These are phyloP conservation scores for Melinaea menophilus DNA, from an alignment of 2,888 invertebrate genomes.

Conservation along the genomic window DNA sequence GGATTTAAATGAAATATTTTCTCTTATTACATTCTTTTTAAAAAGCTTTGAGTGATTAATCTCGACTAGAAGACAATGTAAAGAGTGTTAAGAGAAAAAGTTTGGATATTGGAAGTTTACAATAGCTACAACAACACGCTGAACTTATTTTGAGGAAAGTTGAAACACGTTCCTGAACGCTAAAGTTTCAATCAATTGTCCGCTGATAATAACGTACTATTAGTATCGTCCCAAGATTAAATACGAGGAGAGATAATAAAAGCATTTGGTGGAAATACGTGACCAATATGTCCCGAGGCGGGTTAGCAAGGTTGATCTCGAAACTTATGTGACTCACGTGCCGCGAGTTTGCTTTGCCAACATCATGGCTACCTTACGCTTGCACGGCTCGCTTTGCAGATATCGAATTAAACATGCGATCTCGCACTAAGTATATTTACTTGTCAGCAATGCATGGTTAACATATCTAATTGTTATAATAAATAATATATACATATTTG, in stretches of 20 bases:
- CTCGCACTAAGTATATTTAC: slow-evolving; percentile 29
- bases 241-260: slow-evolving; percentile 65
- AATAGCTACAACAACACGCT: too few species aligned
- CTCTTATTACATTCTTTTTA: background rate
- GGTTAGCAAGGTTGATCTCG: slow-evolving; percentile 46
- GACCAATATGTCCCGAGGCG: slow-evolving; percentile 68
- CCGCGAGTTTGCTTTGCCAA: slow-evolving; percentile 67
- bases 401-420: slow-evolving; percentile 59
- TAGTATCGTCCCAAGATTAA: slow-evolving; percentile 57
- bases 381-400: slow-evolving; percentile 47
- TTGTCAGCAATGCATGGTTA: background rate
- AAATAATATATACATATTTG: background rate
- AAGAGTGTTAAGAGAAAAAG: background rate
- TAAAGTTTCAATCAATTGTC: background rate
- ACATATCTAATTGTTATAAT: background rate
- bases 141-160: too few species aligned
- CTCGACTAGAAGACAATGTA: background rate
- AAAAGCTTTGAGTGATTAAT: background rate
- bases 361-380: slow-evolving; percentile 62
- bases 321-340: slow-evolving; percentile 69
- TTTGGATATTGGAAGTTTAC: too few species aligned
- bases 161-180: too few species aligned
- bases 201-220: background rate
- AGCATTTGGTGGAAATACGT: slow-evolving; percentile 65
- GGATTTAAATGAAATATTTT: slow-evolving; percentile 15